These are phyloP conservation scores for Ptychoptera contaminata DNA, from an alignment of 2,888 invertebrate species.

Conservation along the genomic window DNA sequence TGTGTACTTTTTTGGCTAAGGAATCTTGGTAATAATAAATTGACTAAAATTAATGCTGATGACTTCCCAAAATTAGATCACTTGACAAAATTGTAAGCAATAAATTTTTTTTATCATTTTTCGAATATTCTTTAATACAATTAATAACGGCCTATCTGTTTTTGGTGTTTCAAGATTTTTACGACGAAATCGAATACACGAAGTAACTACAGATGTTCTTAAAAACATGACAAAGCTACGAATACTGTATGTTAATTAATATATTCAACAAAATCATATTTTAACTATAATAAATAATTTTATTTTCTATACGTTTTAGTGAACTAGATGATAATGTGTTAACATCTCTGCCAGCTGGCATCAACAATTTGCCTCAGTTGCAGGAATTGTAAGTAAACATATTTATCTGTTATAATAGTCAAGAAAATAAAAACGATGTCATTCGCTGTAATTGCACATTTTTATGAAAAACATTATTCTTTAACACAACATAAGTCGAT, in stretches of 20 bases:
- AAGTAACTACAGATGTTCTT: slow-evolving; percentile 66
- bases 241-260: slow-evolving; percentile 88
- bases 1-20: too few relatives aligned
- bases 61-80: too few relatives aligned
- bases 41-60: not conserved
- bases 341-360: slow-evolving; percentile 57
- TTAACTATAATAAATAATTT: too few relatives aligned
- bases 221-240: slow-evolving; percentile 58
- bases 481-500: too few relatives aligned
- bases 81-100: too few relatives aligned
- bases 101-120: too few relatives aligned
- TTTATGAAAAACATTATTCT: too few relatives aligned
- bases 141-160: not conserved
- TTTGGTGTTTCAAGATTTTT: slow-evolving; percentile 49
- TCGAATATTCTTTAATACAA: too few relatives aligned
- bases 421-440: slow-evolving; percentile 1
- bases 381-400: slow-evolving; percentile 73
- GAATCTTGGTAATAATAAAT: not conserved
- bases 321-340: slow-evolving; percentile 63
- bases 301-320: too few relatives aligned
- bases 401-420: too few relatives aligned
- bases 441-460: too few relatives aligned
- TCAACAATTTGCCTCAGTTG: slow-evolving; percentile 55
- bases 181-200: slow-evolving; percentile 68
- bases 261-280: too few relatives aligned